Evolutionary conservation across 2,888 invertebrate species (phyloP).

Genomic region (Argyresthia albistria): DNA sequence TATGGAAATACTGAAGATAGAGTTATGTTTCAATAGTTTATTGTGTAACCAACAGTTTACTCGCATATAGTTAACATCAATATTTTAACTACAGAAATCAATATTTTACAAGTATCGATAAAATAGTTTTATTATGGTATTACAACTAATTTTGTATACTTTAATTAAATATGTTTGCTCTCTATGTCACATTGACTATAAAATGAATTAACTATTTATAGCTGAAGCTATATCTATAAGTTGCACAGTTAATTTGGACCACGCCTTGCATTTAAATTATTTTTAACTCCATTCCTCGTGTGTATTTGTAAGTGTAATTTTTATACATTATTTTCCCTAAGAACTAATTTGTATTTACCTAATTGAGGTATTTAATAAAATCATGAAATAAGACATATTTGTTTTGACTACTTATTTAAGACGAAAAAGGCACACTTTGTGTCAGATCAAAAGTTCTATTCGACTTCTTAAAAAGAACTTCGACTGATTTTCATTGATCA

Average conservation of each 20-base stretch:
- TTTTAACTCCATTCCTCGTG: conserved; percentile 37
- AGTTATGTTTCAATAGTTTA: conserved; percentile 48
- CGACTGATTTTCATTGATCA: neutral
- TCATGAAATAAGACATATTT: conserved; percentile 18
- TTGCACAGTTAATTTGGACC: neutral
- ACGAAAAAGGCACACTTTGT: too few species aligned
- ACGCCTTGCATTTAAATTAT: neutral
- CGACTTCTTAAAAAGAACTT: neutral
- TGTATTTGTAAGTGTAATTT: conserved; percentile 16
- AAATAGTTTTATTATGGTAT: too few species aligned
- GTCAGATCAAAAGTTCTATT: neutral
- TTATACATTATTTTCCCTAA: conserved; percentile 30
- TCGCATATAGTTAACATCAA: conserved; percentile 13
- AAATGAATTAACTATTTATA: neutral
- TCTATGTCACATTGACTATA: neutral
- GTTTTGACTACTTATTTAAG: neutral
- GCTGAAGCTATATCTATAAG: neutral
- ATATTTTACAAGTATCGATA: neutral
- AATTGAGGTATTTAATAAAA: conserved; percentile 29
- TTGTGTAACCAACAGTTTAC: conserved; percentile 22
- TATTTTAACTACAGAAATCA: neutral
- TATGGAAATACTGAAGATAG: conserved; percentile 28
- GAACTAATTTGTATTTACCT: conserved; percentile 21
- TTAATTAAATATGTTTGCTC: too few species aligned
- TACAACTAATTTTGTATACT: too few species aligned